Conservation (phyloP, 2,797 vertebrate genomes). For the Melopsittacus undulatus region DNA sequence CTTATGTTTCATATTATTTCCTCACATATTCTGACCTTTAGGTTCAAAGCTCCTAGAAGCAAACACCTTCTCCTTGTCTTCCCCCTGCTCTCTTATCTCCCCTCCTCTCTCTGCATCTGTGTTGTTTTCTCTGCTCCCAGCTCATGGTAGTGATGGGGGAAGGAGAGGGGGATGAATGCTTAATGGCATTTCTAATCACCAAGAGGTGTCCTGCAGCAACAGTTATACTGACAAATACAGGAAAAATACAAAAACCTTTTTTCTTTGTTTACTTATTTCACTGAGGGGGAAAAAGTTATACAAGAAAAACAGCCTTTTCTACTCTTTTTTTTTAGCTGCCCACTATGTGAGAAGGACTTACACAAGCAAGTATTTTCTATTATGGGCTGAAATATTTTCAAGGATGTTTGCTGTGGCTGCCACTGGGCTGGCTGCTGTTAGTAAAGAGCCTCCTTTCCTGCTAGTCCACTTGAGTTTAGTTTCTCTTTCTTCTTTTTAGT, state of each 20-base stretch:
- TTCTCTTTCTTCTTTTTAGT: not conserved
- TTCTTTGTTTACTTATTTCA: slow-evolving; percentile 1
- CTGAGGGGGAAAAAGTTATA: not conserved
- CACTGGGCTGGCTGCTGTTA: not conserved
- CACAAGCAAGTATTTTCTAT: not conserved
- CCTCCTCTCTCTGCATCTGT: not conserved
- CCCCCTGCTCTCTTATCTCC: not conserved
- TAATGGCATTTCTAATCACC: not conserved
- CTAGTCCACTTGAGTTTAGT: not conserved
- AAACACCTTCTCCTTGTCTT: not conserved
- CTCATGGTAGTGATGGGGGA: not conserved
- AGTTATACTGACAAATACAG: not conserved
- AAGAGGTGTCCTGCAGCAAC: not conserved
- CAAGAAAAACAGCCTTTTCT: not conserved
- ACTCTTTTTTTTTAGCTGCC: not conserved
- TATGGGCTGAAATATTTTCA: not conserved
- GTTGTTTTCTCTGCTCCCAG: not conserved
- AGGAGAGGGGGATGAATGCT: not conserved
- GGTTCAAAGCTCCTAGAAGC: not conserved
- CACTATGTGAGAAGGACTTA: not conserved
- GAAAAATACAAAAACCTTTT: not conserved
- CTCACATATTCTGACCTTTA: not conserved
- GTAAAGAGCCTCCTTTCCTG: not conserved
- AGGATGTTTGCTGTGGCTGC: not conserved
- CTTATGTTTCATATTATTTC: not conserved